Conservation (phyloP, 2,888 invertebrate species). For the Synanthedon formicaeformis region DNA sequence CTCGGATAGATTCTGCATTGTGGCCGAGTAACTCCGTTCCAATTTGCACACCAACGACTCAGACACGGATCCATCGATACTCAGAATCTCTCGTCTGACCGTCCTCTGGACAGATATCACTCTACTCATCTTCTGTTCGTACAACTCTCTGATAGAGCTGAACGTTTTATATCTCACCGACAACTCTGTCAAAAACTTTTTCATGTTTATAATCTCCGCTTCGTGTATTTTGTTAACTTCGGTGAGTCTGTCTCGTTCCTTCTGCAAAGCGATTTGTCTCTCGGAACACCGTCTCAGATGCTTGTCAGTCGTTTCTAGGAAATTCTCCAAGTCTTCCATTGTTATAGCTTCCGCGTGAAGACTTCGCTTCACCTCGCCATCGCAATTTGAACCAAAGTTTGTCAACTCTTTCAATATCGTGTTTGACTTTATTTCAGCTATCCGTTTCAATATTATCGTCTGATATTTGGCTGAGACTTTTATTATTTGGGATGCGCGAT, state of each 20-base stretch:
- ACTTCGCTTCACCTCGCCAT: slow-evolving; percentile 40
- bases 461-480: slow-evolving; percentile 61
- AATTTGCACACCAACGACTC: slow-evolving; percentile 39
- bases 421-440: slow-evolving; percentile 55
- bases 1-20: slow-evolving; percentile 52
- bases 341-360: slow-evolving; percentile 46
- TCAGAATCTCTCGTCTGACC: slow-evolving; percentile 49
- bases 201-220: slow-evolving; percentile 50
- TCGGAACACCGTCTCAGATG: slow-evolving; percentile 50
- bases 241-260: slow-evolving; percentile 45
- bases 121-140: slow-evolving; percentile 43
- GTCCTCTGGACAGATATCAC: slow-evolving; percentile 51
- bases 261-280: slow-evolving; percentile 42
- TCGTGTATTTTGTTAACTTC: slow-evolving; percentile 56
- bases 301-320: slow-evolving; percentile 56
- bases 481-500: slow-evolving; percentile 52
- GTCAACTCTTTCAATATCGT: slow-evolving; percentile 54
- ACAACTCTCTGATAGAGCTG: slow-evolving; percentile 45
- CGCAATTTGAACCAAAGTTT: slow-evolving; percentile 42
- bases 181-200: slow-evolving; percentile 52
- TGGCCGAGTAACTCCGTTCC: slow-evolving; percentile 49
- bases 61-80: slow-evolving; percentile 33
- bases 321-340: slow-evolving; percentile 59
- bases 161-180: slow-evolving; percentile 51
- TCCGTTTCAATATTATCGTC: slow-evolving; percentile 52